These are phyloP conservation scores for Trogon melanurus DNA, from an alignment of 2,113 vertebrate genomes.

Conservation along the genomic window DNA sequence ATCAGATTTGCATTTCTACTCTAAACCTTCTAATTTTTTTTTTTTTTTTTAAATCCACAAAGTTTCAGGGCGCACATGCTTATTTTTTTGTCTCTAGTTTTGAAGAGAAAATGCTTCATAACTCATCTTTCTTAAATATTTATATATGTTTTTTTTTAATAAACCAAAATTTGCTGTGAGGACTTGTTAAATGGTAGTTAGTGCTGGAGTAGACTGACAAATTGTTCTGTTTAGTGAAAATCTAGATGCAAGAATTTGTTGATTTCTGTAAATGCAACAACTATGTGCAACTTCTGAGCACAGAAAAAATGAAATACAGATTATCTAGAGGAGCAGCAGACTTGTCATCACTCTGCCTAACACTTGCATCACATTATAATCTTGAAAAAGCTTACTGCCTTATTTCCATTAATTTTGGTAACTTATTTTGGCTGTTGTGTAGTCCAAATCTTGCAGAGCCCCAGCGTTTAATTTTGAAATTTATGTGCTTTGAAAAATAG, in stretches of 20 bases:
- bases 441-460: slow-evolving; percentile 6
- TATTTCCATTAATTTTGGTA: slow-evolving; percentile 54
- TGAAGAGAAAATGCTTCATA: not conserved
- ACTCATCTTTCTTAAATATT: not conserved
- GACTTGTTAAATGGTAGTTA: not conserved
- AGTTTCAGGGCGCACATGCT: not conserved
- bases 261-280: not conserved
- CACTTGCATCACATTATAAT: slow-evolving; percentile 46
- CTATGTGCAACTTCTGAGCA: not conserved
- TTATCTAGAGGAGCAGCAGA: not conserved
- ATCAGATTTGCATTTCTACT: not conserved
- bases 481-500: slow-evolving; percentile 50
- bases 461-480: slow-evolving; percentile 35
- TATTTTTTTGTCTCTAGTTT: not conserved
- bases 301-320: not conserved
- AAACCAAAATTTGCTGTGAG: not conserved
- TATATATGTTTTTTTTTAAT: not conserved
- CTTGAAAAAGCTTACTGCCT: not conserved
- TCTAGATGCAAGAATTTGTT: not conserved
- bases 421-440: slow-evolving; percentile 39
- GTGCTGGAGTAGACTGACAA: not conserved
- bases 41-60: not conserved
- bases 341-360: slow-evolving; percentile 39
- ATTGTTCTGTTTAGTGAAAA: not conserved
- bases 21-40: not conserved